These are phyloP conservation scores for Danaus chrysippus DNA, from an alignment of 2,888 invertebrate genomes.

Conservation along the genomic window DNA sequence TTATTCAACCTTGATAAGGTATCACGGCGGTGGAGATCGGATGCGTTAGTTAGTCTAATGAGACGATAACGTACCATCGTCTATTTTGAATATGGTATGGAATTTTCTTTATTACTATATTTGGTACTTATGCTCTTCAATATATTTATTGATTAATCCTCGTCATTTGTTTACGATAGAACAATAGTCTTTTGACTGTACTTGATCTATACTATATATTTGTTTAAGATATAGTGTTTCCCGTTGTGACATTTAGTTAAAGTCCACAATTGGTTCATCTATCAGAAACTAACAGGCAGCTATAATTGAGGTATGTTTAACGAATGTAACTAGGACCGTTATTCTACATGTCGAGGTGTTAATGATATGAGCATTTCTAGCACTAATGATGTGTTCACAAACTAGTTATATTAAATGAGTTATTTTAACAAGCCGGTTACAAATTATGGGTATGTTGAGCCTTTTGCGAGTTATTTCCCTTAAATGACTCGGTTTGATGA, in stretches of 20 bases:
- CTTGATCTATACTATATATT: conserved; percentile 11
- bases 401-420: conserved; percentile 1
- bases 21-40: conserved; percentile 14
- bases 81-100: conserved; percentile 29
- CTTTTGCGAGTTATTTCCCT: background rate
- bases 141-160: conserved; percentile 27
- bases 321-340: too few relatives aligned
- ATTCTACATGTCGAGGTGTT: too few relatives aligned
- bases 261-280: too few relatives aligned
- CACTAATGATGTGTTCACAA: conserved; percentile 2
- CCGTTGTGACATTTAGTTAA: too few relatives aligned
- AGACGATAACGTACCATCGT: conserved; percentile 27
- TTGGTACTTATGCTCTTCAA: conserved; percentile 17
- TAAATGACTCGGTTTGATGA: too few relatives aligned
- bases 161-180: conserved; percentile 29
- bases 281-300: background rate
- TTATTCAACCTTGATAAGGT: conserved; percentile 3
- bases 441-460: background rate
- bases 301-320: background rate
- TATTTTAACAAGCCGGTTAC: background rate
- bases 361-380: background rate
- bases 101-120: conserved; percentile 34
- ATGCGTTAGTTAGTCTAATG: conserved; percentile 27
- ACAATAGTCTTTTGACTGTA: conserved; percentile 12
- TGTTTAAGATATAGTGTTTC: background rate